phyloP scores from a whole-genome alignment of 2,888 invertebrate genomes.

The Eremobia ochroleuca region DNA sequence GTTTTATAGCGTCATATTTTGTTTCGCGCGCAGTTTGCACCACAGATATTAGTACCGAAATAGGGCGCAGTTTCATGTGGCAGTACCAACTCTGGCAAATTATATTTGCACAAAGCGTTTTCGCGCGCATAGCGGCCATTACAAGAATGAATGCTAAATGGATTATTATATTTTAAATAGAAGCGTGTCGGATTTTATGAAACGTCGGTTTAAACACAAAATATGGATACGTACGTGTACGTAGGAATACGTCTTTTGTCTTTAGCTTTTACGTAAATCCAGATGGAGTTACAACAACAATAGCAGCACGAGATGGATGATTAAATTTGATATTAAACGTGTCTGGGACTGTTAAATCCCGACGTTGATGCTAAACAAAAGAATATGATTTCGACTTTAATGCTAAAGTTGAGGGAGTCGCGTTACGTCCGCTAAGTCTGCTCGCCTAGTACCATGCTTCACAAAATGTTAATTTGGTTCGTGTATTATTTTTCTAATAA shows the following conservation, averaged over 20 bases:
- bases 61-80: conserved; percentile 38
- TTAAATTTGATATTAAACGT: conserved; percentile 42
- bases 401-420: too few relatives aligned
- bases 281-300: conserved; percentile 38
- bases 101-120: conserved; percentile 46
- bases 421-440: too few relatives aligned
- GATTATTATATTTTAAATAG: conserved; percentile 38
- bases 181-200: conserved; percentile 18
- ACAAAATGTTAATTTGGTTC: too few relatives aligned
- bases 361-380: conserved; percentile 40
- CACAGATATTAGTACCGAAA: conserved; percentile 37
- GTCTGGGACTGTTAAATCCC: conserved; percentile 37
- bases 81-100: conserved; percentile 25
- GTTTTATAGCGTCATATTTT: conserved; percentile 38
- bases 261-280: conserved; percentile 26
- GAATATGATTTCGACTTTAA: conserved; percentile 25
- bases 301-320: conserved; percentile 25
- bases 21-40: conserved; percentile 36
- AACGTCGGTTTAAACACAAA: conserved; percentile 18
- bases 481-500: too few relatives aligned
- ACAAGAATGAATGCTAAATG: conserved; percentile 24
- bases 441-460: too few relatives aligned
- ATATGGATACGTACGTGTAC: too few relatives aligned
- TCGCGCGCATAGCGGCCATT: conserved; percentile 24
- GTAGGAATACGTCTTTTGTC: conserved; percentile 32